Evolutionary conservation across 2,113 vertebrate genomes (phyloP), one percentile per base, ranked within the genome.

Genomic region (Salvator merianae): DNA sequence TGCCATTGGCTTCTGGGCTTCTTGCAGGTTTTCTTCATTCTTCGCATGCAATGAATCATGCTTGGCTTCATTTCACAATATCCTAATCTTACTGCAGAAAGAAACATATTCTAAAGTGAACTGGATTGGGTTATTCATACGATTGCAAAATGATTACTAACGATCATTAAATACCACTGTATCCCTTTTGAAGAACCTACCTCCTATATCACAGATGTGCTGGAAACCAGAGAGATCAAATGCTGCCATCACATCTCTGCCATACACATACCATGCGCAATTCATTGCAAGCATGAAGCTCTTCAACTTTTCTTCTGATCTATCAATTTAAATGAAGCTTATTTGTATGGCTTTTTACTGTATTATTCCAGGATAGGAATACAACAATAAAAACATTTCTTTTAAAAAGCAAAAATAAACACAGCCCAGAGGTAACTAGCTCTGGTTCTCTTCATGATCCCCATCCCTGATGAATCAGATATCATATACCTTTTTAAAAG

Each of bases 151-250:
- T 7, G 2, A 59, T 62, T 36, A 36, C 32, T 36, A 32, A 14
- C 30, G 8, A 14, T 4, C 84, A 70, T n/a, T 18, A 76, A 59
- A n/a, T n/a, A n/a, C n/a, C n/a, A n/a, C n/a, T n/a, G n/a, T 86
- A 77, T 13, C 72, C 4, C 36, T 8, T 16, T 43, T 1, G 0
- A 2, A 30, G 24, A 0, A 3, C 94, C 95, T 90, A 99, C 98
- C 98, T 63, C 98, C 98, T 0, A 99, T 91, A 90, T 99, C 98
- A 28, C 93, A 98, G 82, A 99, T 91, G 81, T 81, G 74, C 0
- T 55, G 95, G 91, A 98, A 99, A 24, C 90, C 50, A 0, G 97
- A 96, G 83, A 98, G 97, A 90, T 98, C 97, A 47, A 98, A 98
- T 53, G 97, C 97, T 0, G 88, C 83, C 84, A 98, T 89, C 79